Conservation (phyloP, 2,113 vertebrate genomes). For the rat (Rattus norvegicus) region DNA sequence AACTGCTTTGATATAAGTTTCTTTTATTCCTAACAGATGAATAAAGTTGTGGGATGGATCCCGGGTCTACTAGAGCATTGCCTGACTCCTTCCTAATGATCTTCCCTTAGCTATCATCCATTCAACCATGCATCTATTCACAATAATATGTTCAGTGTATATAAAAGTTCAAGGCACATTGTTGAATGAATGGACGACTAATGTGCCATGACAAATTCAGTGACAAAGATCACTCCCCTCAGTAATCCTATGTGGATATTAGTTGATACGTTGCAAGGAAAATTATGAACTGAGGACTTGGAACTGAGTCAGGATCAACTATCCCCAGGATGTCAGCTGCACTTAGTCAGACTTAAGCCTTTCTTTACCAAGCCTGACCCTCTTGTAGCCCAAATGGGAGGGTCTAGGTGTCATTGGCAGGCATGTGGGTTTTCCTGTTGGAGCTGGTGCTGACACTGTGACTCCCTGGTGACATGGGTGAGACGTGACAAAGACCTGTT, state of each 20-base stretch:
- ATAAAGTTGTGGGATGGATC: neutral
- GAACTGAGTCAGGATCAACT: neutral
- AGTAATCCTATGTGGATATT: conserved; percentile 20
- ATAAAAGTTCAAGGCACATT: neutral
- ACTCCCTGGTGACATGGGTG: neutral
- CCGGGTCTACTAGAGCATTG: neutral
- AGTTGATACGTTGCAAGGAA: conserved; percentile 15
- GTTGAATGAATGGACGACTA: conserved; percentile 21
- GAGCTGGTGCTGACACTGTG: neutral
- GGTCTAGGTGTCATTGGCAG: neutral
- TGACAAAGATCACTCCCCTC: conserved; percentile 3
- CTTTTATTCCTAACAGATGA: neutral
- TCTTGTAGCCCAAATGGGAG: neutral
- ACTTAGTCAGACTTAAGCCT: neutral
- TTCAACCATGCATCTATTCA: neutral
- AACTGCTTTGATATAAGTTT: conserved; percentile 2
- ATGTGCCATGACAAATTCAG: conserved; percentile 41
- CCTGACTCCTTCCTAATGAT: neutral
- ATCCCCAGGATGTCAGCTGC: neutral
- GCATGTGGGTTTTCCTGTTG: conserved; percentile 61
- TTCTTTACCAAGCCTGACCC: conserved; percentile 18
- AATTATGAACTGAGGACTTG: conserved; percentile 54
- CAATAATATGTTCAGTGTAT: neutral
- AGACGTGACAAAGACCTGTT: neutral
- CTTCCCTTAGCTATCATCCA: neutral